These are phyloP conservation scores for Trinorchestia longiramus DNA, from an alignment of 1,140 invertebrate species.

Conservation along the genomic window DNA sequence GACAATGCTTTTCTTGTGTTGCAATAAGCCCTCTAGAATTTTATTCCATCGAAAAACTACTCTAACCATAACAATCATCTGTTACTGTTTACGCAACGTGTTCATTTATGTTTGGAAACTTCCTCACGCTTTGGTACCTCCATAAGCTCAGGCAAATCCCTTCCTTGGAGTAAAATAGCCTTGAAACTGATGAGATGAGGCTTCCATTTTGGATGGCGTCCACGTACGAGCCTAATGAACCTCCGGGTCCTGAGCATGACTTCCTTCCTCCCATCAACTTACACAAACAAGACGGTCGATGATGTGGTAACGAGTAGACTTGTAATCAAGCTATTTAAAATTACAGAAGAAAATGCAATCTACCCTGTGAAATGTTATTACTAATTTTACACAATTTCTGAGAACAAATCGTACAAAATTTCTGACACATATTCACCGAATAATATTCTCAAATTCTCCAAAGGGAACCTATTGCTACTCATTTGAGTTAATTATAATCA, in stretches of 20 bases:
- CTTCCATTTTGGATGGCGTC: background rate
- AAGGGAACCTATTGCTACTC: background rate
- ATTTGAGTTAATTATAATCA: background rate
- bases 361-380: no score
- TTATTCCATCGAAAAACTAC: no score
- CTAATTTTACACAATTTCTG: no score
- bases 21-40: no score
- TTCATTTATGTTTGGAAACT: background rate
- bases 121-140: background rate
- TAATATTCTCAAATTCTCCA: no score
- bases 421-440: no score
- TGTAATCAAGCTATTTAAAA: background rate
- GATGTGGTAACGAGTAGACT: background rate
- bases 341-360: background rate
- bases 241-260: background rate
- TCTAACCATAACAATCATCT: background rate
- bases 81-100: background rate
- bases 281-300: background rate
- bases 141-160: background rate
- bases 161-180: background rate
- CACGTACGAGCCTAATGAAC: background rate
- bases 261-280: background rate
- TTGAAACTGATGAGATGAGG: background rate
- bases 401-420: no score
- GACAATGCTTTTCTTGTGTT: no score